Percentiles rank a stretch among this genome's conserved stretches.
Evolutionary conservation across 30 jellyfish, hydroid and myxozoan species (phyloP).

Genomic region (Cassiopea andromeda): DNA sequence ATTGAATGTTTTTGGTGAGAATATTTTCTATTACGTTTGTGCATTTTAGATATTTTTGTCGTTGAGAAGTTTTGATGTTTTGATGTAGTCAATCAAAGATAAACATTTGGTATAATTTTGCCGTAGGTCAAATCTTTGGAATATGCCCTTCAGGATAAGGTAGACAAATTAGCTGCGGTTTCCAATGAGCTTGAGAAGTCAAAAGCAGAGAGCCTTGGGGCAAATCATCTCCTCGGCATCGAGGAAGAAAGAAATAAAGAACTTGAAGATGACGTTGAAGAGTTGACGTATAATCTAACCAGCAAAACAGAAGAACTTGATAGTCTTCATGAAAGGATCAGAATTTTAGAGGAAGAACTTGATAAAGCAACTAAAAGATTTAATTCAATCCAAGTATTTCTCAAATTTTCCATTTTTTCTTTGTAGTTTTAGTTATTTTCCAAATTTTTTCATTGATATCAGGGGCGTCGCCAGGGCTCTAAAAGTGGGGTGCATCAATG

Average conservation of each 20-base stretch:
- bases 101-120: neutral
- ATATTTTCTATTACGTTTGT: too few species aligned
- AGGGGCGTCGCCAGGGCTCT: too few species aligned
- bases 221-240: conserved; percentile 77
- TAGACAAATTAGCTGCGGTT: conserved; percentile 46
- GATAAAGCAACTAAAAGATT: conserved; percentile 17
- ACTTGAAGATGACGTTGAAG: conserved; percentile 83
- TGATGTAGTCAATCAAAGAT: too few species aligned
- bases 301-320: conserved; percentile 59
- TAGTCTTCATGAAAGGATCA: conserved; percentile 33
- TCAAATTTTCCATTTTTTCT: neutral
- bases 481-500: too few species aligned
- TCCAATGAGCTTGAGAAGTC: conserved; percentile 67
- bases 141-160: conserved; percentile 55
- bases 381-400: conserved; percentile 64
- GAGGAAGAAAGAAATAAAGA: conserved; percentile 76
- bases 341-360: conserved; percentile 54
- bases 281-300: conserved; percentile 53
- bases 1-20: too few species aligned
- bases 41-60: neutral
- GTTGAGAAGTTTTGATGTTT: neutral
- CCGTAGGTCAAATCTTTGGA: conserved; percentile 72
- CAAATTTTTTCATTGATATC: too few species aligned
- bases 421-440: too few species aligned
- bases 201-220: conserved; percentile 77